phyloP scores from a whole-genome alignment of 2,888 invertebrate genomes.

The Cyclophora albipunctata region DNA sequence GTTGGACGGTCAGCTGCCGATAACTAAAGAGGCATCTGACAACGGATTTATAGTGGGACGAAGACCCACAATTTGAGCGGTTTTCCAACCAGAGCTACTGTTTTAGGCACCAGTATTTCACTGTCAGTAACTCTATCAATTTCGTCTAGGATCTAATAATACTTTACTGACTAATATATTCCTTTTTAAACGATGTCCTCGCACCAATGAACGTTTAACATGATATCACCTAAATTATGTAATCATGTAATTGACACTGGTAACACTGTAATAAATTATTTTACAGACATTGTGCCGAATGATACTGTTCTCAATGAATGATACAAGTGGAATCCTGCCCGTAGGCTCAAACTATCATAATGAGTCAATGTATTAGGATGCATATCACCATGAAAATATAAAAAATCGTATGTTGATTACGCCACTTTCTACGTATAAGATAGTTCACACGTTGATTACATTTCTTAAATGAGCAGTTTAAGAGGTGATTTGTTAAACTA shows the following conservation, averaged over 20 bases:
- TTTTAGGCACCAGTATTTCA: constrained; percentile 19
- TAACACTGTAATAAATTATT: constrained; percentile 41
- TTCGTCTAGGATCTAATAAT: constrained; percentile 2
- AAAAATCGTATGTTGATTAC: too few species aligned
- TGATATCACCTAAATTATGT: constrained; percentile 24
- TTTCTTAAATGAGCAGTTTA: constrained; percentile 7
- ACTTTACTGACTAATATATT: too few species aligned
- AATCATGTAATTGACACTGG: constrained; percentile 30
- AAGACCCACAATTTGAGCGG: constrained; percentile 19
- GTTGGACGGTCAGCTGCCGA: constrained; percentile 31
- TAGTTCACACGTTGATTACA: too few species aligned
- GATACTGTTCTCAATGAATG: too few species aligned
- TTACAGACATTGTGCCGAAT: constrained; percentile 1
- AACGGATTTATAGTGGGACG: constrained; percentile 30
- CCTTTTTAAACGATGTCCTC: too few species aligned
- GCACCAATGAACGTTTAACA: constrained; percentile 14
- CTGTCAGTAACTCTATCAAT: constrained; percentile 14
- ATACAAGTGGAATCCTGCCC: too few species aligned
- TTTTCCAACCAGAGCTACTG: constrained; percentile 18
- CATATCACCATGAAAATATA: too few species aligned
- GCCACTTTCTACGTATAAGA: too few species aligned
- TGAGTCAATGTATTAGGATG: too few species aligned
- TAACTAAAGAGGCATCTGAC: constrained; percentile 36
- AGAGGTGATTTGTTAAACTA: constrained; percentile 31
- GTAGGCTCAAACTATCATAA: too few species aligned